phyloP scores from a whole-genome alignment of 2,888 invertebrate species.

The Strigamia transsilvanica region DNA sequence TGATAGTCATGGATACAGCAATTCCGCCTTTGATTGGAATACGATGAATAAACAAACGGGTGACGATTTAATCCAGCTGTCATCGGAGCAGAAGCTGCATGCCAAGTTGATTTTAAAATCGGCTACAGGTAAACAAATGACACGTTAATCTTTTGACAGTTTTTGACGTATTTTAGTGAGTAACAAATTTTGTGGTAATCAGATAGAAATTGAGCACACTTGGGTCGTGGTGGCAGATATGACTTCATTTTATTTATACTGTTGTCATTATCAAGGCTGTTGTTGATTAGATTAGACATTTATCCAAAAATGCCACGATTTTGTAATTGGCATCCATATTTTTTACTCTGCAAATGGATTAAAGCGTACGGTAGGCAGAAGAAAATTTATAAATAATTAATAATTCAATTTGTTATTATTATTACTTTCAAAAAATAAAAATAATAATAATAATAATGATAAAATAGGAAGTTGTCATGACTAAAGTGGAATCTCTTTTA shows the following conservation, averaged over 20 bases:
- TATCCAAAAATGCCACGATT: too few relatives aligned
- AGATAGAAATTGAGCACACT: not conserved
- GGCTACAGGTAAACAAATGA: not conserved
- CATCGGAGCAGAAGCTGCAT: slow-evolving; percentile 6
- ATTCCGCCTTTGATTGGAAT: slow-evolving; percentile 26
- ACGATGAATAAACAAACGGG: slow-evolving; percentile 15
- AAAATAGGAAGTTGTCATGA: too few relatives aligned
- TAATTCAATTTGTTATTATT: too few relatives aligned
- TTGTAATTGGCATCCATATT: too few relatives aligned
- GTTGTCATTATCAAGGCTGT: not conserved
- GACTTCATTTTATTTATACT: not conserved
- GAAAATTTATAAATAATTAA: too few relatives aligned
- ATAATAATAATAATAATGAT: too few relatives aligned
- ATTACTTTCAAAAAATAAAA: too few relatives aligned
- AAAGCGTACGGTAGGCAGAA: too few relatives aligned
- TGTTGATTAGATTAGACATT: not conserved
- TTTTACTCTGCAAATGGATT: too few relatives aligned
- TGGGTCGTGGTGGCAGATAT: not conserved
- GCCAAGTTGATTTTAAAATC: not conserved
- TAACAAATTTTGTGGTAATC: not conserved
- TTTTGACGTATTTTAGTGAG: not conserved
- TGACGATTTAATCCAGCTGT: not conserved
- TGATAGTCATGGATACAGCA: slow-evolving; percentile 21
- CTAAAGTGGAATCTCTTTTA: not conserved
- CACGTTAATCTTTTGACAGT: too few relatives aligned